Conservation (phyloP, 2,888 invertebrate species). For the Tanypteryx hageni region DNA sequence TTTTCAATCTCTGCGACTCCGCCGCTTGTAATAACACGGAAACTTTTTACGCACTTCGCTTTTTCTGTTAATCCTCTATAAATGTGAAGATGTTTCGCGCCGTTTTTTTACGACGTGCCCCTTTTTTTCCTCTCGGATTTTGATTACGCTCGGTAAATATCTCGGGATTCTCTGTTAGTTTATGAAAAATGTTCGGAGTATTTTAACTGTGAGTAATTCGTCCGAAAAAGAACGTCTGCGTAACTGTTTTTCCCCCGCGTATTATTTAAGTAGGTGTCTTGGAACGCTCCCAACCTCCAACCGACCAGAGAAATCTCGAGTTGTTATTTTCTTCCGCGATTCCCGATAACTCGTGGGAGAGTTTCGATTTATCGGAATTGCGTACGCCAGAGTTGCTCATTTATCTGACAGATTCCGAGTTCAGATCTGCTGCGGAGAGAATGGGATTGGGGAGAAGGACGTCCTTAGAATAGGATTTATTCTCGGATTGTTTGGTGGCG, state of each 20-base stretch:
- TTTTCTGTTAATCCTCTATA: not conserved
- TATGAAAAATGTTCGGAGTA: not conserved
- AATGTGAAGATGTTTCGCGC: not conserved
- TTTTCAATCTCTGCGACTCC: too few species aligned
- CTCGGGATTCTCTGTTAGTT: not conserved
- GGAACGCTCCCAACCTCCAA: not conserved
- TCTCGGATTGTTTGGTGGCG: not conserved
- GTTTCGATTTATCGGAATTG: not conserved
- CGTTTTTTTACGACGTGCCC: not conserved
- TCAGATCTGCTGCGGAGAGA: not conserved
- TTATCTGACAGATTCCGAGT: not conserved
- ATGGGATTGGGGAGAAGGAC: not conserved
- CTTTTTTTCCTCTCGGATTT: not conserved
- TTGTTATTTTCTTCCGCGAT: not conserved
- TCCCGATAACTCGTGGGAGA: not conserved
- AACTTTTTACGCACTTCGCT: too few species aligned
- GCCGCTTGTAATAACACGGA: too few species aligned
- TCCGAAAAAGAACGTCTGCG: not conserved
- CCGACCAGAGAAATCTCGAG: constrained; percentile 22
- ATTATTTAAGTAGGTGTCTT: constrained; percentile 8
- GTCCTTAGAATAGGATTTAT: not conserved
- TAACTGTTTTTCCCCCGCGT: not conserved
- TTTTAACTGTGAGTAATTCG: constrained; percentile 3
- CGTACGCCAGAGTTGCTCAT: not conserved
- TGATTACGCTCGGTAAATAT: not conserved